Conservation (phyloP, 2,113 vertebrate genomes). For the Conger conger region DNA sequence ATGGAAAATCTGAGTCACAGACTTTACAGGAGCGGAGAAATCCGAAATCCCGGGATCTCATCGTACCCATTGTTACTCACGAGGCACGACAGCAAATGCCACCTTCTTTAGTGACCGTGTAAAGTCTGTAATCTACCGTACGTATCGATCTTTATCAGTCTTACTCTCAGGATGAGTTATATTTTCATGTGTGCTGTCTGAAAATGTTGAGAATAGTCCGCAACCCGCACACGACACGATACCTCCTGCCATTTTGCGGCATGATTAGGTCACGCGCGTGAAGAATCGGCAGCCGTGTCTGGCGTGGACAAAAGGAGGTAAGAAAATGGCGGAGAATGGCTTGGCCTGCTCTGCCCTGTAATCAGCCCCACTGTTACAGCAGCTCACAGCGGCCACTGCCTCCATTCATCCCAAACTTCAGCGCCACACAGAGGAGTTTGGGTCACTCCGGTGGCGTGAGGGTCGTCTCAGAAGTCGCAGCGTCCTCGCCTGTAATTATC, state of each 20-base stretch:
- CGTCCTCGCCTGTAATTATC: slow-evolving; percentile 42
- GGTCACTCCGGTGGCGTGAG: neutral
- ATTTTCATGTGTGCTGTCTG: neutral
- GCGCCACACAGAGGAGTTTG: neutral
- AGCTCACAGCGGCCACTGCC: slow-evolving; percentile 27
- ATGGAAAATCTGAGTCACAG: neutral
- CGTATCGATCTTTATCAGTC: neutral
- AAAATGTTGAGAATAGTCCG: neutral
- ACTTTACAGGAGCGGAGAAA: neutral
- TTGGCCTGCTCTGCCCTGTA: slow-evolving; percentile 49
- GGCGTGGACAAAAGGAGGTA: slow-evolving; percentile 48
- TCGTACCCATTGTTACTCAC: neutral
- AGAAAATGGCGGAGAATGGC: slow-evolving; percentile 42
- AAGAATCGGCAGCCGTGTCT: slow-evolving; percentile 46
- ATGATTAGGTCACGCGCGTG: neutral
- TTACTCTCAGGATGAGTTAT: neutral
- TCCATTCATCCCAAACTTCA: slow-evolving; percentile 3
- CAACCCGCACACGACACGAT: neutral
- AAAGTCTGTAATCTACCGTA: neutral
- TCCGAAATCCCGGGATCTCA: neutral
- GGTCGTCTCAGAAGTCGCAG: neutral
- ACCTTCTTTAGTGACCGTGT: neutral
- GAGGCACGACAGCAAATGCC: neutral
- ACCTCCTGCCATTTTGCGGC: neutral
- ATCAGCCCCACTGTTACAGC: slow-evolving; percentile 54